A percentile compares a stretch with the other conserved stretches of the same genome.
Conservation (phyloP, 2,797 vertebrate species). For the Oreochromis mossambicus region DNA sequence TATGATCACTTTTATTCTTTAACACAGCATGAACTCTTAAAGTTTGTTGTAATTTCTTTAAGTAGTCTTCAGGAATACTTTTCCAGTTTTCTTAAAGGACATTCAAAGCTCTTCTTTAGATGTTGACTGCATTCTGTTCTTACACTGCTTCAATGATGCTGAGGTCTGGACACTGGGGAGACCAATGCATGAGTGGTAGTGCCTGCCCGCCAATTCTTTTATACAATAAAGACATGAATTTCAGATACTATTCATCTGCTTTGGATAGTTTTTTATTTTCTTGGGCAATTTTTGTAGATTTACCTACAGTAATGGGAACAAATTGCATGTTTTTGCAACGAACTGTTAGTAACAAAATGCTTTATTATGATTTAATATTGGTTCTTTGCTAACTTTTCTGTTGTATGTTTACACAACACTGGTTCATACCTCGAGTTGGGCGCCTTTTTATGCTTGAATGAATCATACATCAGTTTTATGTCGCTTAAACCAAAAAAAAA, state of each 20-base stretch:
- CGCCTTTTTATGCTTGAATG: background rate
- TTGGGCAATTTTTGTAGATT: background rate
- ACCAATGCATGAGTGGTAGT: background rate
- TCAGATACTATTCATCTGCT: background rate
- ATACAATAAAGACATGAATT: background rate
- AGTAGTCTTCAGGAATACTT: background rate
- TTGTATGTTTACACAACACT: background rate
- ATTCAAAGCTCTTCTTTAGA: background rate
- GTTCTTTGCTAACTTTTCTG: background rate
- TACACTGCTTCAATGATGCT: background rate
- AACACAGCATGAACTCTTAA: background rate
- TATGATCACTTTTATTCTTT: background rate
- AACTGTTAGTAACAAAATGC: background rate
- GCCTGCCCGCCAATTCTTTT: background rate
- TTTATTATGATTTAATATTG: background rate
- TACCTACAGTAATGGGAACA: background rate
- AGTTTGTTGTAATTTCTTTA: background rate
- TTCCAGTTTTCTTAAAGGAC: background rate
- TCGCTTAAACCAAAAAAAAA: background rate
- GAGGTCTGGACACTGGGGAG: background rate
- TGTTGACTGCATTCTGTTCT: background rate
- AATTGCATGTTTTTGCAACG: background rate
- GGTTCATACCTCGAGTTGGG: fast-evolving
- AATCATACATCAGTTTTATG: background rate
- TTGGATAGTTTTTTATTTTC: background rate